Conservation (phyloP, 2,113 vertebrate genomes). For the Ageneiosus marmoratus region DNA sequence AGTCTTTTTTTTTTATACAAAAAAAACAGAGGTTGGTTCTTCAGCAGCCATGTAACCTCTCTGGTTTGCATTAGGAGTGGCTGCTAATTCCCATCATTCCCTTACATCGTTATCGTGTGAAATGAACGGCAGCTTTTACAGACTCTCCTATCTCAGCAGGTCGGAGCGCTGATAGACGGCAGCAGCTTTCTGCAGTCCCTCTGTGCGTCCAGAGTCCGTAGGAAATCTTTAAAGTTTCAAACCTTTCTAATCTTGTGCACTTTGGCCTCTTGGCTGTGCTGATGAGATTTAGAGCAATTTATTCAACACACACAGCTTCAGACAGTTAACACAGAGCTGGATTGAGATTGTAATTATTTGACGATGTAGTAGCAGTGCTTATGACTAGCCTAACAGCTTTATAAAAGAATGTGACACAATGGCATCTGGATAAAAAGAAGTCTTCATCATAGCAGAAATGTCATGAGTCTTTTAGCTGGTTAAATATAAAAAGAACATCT, state of each 20-base stretch:
- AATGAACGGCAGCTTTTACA: not conserved
- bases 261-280: slow-evolving; percentile 36
- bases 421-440: not conserved
- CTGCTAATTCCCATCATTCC: not conserved
- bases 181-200: slow-evolving; percentile 1
- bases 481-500: not conserved
- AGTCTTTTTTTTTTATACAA: no score
- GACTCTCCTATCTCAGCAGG: not conserved
- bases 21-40: not conserved
- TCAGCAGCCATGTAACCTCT: not conserved
- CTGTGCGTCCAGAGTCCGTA: slow-evolving; percentile 20
- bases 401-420: not conserved
- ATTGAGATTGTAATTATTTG: not conserved
- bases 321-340: not conserved
- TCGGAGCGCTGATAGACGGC: slow-evolving; percentile 23
- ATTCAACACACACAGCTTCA: not conserved
- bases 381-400: not conserved
- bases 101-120: not conserved
- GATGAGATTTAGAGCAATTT: slow-evolving; percentile 36
- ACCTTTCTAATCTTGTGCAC: slow-evolving; percentile 47
- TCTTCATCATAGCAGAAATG: not conserved
- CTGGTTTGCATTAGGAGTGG: not conserved
- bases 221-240: slow-evolving; percentile 25
- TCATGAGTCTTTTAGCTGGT: not conserved
- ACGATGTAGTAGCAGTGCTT: not conserved